A percentile compares a stretch with the other conserved stretches of the same genome.
Conservation (phyloP, 2,113 vertebrate species). For the Corynorhinus townsendii region DNA sequence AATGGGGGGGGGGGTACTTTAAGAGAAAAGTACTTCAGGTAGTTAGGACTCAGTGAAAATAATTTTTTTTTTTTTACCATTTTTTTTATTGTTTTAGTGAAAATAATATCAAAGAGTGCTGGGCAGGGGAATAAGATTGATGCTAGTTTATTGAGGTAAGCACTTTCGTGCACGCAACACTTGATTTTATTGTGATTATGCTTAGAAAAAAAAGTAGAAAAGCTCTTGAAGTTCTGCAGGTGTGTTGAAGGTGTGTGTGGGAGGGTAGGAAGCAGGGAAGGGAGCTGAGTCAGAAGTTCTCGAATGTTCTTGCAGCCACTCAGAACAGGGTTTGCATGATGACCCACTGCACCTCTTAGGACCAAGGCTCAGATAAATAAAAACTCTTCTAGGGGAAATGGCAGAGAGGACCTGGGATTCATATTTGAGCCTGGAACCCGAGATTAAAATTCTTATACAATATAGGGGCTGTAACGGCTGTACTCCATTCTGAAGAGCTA, state of each 20-base stretch:
- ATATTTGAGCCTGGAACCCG: background rate
- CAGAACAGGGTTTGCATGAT: background rate
- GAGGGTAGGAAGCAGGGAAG: background rate
- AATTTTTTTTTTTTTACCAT: no score
- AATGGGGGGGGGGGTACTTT: background rate
- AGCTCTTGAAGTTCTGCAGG: background rate
- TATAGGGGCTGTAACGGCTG: no score
- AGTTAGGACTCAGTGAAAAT: background rate
- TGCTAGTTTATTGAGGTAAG: background rate
- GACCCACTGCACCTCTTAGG: background rate
- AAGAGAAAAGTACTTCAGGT: background rate
- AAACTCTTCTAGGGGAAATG: background rate
- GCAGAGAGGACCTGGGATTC: background rate
- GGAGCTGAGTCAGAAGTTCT: background rate
- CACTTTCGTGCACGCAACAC: background rate
- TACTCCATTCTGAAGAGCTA: background rate
- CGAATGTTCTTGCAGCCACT: background rate
- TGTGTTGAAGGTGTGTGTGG: background rate
- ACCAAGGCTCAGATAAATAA: background rate
- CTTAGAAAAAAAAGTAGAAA: background rate
- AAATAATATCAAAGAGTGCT: background rate
- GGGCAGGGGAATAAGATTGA: background rate
- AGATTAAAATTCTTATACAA: background rate
- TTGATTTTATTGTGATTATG: background rate
- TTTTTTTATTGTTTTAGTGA: no score